Evolutionary conservation across 2,888 invertebrate species (phyloP), one percentile per base, ranked within the genome.

Genomic region (Heliconius ismenius): DNA sequence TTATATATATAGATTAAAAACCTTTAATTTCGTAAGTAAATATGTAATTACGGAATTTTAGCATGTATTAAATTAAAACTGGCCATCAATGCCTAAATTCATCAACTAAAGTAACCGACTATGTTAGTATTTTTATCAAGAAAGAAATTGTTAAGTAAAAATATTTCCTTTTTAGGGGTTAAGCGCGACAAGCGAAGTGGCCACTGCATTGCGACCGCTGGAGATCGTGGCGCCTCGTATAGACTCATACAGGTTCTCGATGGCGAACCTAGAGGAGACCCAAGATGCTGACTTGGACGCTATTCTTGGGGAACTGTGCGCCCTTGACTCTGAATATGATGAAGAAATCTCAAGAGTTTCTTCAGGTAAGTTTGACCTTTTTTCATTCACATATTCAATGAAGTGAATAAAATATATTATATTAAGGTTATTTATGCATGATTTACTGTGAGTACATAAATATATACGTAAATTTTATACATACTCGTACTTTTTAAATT

Each of bases 261-360:
- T 98, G 98, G 98, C 98, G 73, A 98, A 98, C 91, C 95, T 98
- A 75, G 98, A 98, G 94, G 99, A 99, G 91, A 98, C 98, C 32
- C 98, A 98, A 88, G 99, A 99, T 92, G 98, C 98, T 73, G 99
- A 99, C 92, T 95, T 99, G 89, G 99, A 99, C 91, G 98, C 98
- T 77, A 98, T 99, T 84, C 95, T 99, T 79, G 98, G 98, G 62
- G 99, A 99, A 90, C 95, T 99, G 75, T 98, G 98, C 90, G 98
- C 98, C 74, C 95, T 99, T 83, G 99, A 98, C 91, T 94, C 95
- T 3, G 95, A 95, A 81, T 95, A 95, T 83, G 95, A 95, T 82
- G 94, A 95, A 80, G 95, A 96, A 86, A 89, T 94, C 83, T 91
- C 92, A 18, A 89, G 92, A 83, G 92, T 93, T 2, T 91, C 93